Conservation (phyloP, 1,140 invertebrate genomes). For the Drosophila navojoa region DNA sequence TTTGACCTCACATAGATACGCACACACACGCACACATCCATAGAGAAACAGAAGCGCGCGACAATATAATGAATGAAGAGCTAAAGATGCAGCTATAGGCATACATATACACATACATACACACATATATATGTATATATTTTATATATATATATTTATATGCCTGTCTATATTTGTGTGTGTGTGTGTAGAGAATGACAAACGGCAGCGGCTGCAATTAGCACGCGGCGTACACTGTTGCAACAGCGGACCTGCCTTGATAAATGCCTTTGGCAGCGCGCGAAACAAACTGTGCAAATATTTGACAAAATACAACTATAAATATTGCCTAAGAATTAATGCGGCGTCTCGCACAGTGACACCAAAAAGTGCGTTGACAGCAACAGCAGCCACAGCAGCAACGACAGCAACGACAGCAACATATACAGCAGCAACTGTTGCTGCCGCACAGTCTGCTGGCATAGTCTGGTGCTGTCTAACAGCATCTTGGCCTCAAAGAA, state of each 20-base stretch:
- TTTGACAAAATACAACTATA: conserved; percentile 83
- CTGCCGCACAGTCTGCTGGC: neutral
- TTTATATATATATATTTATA: conserved; percentile 8
- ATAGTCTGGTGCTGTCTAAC: conserved; percentile 4
- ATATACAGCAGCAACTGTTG: conserved; percentile 15
- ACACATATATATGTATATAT: neutral
- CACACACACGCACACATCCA: neutral
- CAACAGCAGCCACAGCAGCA: conserved; percentile 3
- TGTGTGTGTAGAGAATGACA: conserved; percentile 52
- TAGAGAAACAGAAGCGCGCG: conserved; percentile 47
- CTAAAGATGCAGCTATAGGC: conserved; percentile 10
- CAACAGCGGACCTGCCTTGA: conserved; percentile 56
- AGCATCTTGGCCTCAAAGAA: conserved; percentile 51
- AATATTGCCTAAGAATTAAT: conserved; percentile 83
- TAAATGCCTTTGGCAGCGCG: conserved; percentile 76
- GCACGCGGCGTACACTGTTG: conserved; percentile 35
- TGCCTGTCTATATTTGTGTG: too few species aligned
- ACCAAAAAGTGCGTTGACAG: conserved; percentile 76
- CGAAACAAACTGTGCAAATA: conserved; percentile 82
- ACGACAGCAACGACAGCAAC: conserved; percentile 29
- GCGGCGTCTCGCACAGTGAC: conserved; percentile 66
- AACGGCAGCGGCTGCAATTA: conserved; percentile 72
- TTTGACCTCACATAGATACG: conserved; percentile 69
- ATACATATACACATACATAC: conserved; percentile 7
- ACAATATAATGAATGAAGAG: conserved; percentile 80